A percentile compares a stretch with the other conserved stretches of the same genome.
Conservation (phyloP, 2,888 invertebrate genomes). For the Ephialtes manifestator region DNA sequence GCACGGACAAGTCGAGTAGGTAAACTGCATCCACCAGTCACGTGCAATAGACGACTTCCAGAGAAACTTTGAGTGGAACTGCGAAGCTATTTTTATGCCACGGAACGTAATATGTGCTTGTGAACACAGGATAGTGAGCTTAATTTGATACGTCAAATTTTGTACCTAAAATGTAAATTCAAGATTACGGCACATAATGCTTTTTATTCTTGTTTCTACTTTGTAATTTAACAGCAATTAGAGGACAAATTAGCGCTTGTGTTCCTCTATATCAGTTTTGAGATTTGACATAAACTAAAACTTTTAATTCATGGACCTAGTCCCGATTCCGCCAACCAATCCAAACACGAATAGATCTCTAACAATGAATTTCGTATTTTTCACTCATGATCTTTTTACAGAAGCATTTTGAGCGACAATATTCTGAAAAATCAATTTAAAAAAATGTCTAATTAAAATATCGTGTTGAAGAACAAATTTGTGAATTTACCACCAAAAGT, state of each 20-base stretch:
- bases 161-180: background rate
- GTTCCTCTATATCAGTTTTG: no score
- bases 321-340: no score
- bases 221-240: no score
- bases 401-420: no score
- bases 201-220: no score
- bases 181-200: no score
- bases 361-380: no score
- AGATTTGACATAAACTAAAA: no score
- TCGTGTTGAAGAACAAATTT: background rate
- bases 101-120: background rate
- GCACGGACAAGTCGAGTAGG: conserved; percentile 76
- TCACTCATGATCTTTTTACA: no score
- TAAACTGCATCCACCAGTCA: conserved; percentile 79
- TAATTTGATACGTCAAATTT: background rate
- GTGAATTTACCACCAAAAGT: background rate
- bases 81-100: conserved; percentile 55
- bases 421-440: background rate
- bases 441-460: background rate
- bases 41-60: conserved; percentile 60
- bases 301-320: no score
- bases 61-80: conserved; percentile 71
- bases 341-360: no score
- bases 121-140: conserved; percentile 36
- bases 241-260: no score